A percentile compares a stretch with the other conserved stretches of the same genome.
Conservation (phyloP, 2,797 vertebrate genomes). For the Lacerta agilis region DNA sequence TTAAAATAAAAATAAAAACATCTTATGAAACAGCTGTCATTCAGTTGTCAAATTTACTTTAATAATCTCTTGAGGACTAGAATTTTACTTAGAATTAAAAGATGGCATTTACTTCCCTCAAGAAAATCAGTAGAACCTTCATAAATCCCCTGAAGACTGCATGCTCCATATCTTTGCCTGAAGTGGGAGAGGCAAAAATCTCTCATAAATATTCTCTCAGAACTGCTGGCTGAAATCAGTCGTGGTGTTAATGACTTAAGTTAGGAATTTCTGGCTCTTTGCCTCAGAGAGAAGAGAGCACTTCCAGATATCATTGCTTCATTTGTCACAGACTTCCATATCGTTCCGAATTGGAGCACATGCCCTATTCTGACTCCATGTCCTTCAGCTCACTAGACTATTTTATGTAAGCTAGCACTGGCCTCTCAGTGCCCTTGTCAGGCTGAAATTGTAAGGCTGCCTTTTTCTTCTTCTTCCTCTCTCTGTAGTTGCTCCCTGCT, state of each 20-base stretch:
- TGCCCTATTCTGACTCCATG: background rate
- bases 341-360: slow-evolving; percentile 7
- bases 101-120: background rate
- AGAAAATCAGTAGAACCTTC: background rate
- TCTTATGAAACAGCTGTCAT: background rate
- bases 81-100: background rate
- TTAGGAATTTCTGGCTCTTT: slow-evolving; percentile 19
- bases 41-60: slow-evolving; percentile 3
- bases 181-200: slow-evolving; percentile 13
- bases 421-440: slow-evolving; percentile 3
- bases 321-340: background rate
- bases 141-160: background rate
- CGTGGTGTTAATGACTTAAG: background rate
- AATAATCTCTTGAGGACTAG: background rate
- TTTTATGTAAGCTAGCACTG: slow-evolving; percentile 9
- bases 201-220: background rate
- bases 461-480: background rate
- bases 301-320: background rate
- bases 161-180: background rate
- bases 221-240: slow-evolving; percentile 4
- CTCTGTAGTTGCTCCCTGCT: background rate
- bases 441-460: slow-evolving; percentile 7
- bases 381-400: background rate
- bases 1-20: too few species aligned
- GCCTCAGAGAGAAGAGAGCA: background rate